phyloP scores from a whole-genome alignment of 2,888 invertebrate species.

The Agriotes lineatus region DNA sequence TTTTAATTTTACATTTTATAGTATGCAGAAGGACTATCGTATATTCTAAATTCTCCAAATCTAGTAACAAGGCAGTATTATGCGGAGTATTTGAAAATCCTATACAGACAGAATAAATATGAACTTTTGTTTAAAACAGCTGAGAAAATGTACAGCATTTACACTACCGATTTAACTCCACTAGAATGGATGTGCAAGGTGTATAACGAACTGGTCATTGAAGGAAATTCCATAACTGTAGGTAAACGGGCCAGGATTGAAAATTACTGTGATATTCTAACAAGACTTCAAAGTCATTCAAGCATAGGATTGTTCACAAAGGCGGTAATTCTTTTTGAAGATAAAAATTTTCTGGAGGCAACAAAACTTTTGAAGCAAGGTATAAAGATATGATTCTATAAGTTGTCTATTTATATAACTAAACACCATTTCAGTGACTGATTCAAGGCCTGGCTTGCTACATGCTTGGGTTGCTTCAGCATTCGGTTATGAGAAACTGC shows the following conservation, averaged over 20 bases:
- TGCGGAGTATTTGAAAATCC: constrained; percentile 67
- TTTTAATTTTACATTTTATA: constrained; percentile 31
- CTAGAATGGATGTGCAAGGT: constrained; percentile 75
- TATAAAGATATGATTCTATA: constrained; percentile 41
- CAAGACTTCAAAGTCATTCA: constrained; percentile 71
- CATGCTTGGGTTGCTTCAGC: constrained; percentile 68
- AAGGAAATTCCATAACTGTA: constrained; percentile 51
- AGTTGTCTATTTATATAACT: not conserved
- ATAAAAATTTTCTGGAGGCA: constrained; percentile 70
- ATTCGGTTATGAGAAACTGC: constrained; percentile 66
- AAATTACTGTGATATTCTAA: constrained; percentile 68
- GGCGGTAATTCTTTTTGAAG: constrained; percentile 70
- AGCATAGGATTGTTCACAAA: constrained; percentile 73
- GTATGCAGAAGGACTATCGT: constrained; percentile 60
- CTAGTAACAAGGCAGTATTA: constrained; percentile 61
- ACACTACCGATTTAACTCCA: constrained; percentile 67
- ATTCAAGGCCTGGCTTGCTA: constrained; percentile 63
- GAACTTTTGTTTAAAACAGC: constrained; percentile 65
- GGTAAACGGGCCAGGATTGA: constrained; percentile 63
- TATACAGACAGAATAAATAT: constrained; percentile 66
- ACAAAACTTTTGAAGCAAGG: constrained; percentile 67
- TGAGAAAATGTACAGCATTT: constrained; percentile 66
- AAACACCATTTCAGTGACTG: constrained; percentile 42
- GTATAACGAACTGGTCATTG: constrained; percentile 67
- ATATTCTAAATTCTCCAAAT: constrained; percentile 54